phyloP scores from a whole-genome alignment of 1,140 invertebrate species.

The Steinernema khuongi region DNA sequence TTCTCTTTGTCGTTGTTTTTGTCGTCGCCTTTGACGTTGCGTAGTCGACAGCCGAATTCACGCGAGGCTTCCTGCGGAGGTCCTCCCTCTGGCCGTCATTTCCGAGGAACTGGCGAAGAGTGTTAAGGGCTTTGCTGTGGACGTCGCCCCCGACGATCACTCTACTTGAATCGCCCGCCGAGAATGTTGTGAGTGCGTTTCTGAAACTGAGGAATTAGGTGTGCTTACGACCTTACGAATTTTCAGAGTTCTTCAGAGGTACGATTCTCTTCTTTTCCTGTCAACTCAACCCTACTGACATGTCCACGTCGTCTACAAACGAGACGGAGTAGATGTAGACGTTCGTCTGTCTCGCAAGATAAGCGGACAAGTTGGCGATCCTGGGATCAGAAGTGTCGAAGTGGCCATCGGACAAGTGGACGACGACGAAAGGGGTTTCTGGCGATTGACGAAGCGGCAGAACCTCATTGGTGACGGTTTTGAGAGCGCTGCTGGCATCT shows the following conservation, averaged over 20 bases:
- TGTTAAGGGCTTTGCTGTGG: constrained; percentile 5
- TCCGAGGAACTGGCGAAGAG: background rate
- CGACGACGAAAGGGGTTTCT: background rate
- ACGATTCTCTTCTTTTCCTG: too few relatives aligned
- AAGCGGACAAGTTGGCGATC: background rate
- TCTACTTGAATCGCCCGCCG: background rate
- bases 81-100: background rate
- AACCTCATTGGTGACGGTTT: background rate
- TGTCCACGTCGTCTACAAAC: background rate
- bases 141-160: background rate
- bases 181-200: background rate
- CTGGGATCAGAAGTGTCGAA: background rate
- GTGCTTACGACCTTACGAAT: background rate
- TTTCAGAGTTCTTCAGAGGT: too few relatives aligned
- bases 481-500: background rate
- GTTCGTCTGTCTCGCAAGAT: background rate
- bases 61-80: background rate
- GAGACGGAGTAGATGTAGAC: background rate
- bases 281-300: too few relatives aligned
- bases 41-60: background rate
- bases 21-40: background rate
- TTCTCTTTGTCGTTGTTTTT: too few relatives aligned
- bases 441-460: background rate
- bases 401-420: background rate
- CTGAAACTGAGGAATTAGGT: background rate